Base-by-base conservation (phyloP, 2,113 vertebrate species). In the Tringa solitaria region DNA sequence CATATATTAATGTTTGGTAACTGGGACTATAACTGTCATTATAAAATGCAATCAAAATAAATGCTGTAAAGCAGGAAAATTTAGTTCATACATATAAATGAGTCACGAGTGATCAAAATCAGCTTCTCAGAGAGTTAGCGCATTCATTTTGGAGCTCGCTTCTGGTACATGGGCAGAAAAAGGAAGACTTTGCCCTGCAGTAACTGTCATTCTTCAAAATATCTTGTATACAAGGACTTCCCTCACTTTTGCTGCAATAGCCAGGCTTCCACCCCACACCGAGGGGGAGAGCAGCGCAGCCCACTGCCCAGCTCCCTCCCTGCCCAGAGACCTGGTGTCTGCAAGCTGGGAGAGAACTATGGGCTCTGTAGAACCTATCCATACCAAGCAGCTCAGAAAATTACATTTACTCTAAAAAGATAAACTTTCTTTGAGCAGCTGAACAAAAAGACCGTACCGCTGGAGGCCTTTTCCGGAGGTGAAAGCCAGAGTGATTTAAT, bases 21-120 rank as follows among this genome's bases (percentile, higher is more conserved):
- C 78, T 78, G 70, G 35, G 68, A 81, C 46, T 59, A 48, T 45
- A 75, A 75, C 73, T 82, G 53, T 67, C 90, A 84, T 93, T 73
- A 84, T 60, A 78, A 95, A 91, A 91, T 30, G 50, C 50, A 88
- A 93, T 83, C 89, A 89, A 95, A 89, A 84, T 76, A 90, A 89
- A 90, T 56, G 78, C 74, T 64, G 51, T 72, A 50, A 92, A 95
- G 46, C 50, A 59, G 70, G 91, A 89, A 96, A 92, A 82, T 75
- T 60, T 74, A 85, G 64, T 92, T 95, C 76, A 61, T 48, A 64
- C 78, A 56, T 84, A 90, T 41, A 85, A 92, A 95, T 92, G 93
- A 93, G 65, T 95, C 77, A 93, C 3, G 1, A 54, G 46, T 75
- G 50, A 87, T 61, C 87, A 85, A 92, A 87, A 83, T 61, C 15